These are phyloP conservation scores for Malurus melanocephalus DNA, from an alignment of 2,113 vertebrate species.

Conservation along the genomic window DNA sequence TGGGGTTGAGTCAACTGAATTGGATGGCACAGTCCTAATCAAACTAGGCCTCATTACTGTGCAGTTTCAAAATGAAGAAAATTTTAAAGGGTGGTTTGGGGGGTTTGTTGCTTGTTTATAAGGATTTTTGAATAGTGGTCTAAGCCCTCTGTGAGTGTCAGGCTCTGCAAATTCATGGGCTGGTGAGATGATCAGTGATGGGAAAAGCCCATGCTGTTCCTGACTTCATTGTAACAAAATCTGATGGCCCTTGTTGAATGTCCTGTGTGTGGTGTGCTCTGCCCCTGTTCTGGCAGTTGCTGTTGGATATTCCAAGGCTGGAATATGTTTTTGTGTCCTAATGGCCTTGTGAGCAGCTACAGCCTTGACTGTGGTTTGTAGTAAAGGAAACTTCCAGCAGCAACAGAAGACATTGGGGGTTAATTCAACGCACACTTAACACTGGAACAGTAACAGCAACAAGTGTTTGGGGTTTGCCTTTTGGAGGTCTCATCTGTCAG, in stretches of 20 bases:
- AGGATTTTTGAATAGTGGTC: accelerated
- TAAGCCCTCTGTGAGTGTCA: not conserved
- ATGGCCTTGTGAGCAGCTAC: not conserved
- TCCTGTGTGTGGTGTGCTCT: not conserved
- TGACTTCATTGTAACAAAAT: not conserved
- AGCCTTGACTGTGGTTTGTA: not conserved
- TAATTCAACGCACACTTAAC: not conserved
- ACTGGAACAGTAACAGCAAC: not conserved
- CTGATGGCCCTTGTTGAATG: not conserved
- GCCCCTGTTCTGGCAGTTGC: not conserved
- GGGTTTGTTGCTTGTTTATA: not conserved
- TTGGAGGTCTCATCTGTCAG: not conserved
- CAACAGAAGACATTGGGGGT: accelerated
- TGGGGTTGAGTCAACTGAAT: not conserved
- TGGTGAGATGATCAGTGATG: not conserved
- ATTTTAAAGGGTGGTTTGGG: accelerated
- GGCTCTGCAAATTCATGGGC: not conserved
- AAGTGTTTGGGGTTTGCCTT: not conserved
- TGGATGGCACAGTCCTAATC: not conserved
- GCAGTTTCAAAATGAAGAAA: not conserved
- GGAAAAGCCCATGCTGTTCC: not conserved
- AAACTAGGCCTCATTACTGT: not conserved
- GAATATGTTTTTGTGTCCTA: not conserved
- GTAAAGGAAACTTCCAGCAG: not conserved
- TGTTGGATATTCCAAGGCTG: not conserved